phyloP scores from a whole-genome alignment of 92 coral and sea anemone species.

The Anthopleura xanthogrammica region DNA sequence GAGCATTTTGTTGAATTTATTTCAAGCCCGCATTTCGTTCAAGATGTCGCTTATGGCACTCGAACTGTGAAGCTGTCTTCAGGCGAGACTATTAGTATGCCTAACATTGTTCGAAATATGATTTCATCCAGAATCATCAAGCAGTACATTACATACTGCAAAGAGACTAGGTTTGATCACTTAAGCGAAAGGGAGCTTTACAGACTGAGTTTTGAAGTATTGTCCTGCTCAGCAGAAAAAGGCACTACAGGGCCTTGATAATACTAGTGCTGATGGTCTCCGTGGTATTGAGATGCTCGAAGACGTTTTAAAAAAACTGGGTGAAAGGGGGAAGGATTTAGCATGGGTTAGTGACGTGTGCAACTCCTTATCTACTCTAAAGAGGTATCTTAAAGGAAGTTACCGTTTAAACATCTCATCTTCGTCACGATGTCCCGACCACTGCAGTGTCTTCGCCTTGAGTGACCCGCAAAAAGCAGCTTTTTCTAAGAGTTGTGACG shows the following conservation, averaged over 20 bases:
- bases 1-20: constrained; percentile 42
- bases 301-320: constrained; percentile 31
- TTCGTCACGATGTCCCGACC: constrained; percentile 54
- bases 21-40: constrained; percentile 44
- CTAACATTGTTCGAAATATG: constrained; percentile 46
- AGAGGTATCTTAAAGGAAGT: constrained; percentile 45
- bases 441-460: constrained; percentile 49
- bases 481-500: constrained; percentile 41
- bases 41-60: constrained; percentile 54
- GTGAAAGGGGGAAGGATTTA: constrained; percentile 33
- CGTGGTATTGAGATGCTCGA: constrained; percentile 41
- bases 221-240: constrained; percentile 54
- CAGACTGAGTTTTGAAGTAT: constrained; percentile 34
- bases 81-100: constrained; percentile 47
- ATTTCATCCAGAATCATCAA: constrained; percentile 47
- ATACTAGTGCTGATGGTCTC: constrained; percentile 44
- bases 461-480: constrained; percentile 50
- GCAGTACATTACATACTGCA: constrained; percentile 46
- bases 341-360: constrained; percentile 30
- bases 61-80: constrained; percentile 37
- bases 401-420: constrained; percentile 44
- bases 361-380: constrained; percentile 29
- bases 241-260: constrained; percentile 57
- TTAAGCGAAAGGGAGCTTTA: constrained; percentile 54
- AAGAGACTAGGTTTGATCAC: constrained; percentile 39